Evolutionary conservation across 2,888 invertebrate species (phyloP).

Genomic region (Halictus quadricinctus): DNA sequence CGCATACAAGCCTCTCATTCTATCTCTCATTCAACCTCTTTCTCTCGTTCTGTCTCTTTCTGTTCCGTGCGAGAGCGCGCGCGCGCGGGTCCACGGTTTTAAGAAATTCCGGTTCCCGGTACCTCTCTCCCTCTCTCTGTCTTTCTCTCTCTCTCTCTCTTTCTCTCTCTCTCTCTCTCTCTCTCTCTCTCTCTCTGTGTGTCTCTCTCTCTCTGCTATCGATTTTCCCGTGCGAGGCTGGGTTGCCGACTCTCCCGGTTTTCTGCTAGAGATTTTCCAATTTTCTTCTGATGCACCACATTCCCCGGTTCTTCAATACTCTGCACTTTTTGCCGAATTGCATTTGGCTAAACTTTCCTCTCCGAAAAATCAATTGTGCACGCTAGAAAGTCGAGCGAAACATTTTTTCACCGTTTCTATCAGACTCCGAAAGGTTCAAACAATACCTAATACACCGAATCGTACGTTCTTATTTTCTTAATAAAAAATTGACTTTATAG

Average conservation of each 20-base stretch:
- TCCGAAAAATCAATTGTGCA: background rate
- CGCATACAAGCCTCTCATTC: conserved; percentile 13
- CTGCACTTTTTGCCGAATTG: background rate
- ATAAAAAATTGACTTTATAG: background rate
- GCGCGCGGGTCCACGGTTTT: conserved; percentile 33
- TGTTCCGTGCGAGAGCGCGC: conserved; percentile 20
- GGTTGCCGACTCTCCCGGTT: conserved; percentile 12
- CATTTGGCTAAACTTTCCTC: background rate
- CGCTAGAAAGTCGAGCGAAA: background rate
- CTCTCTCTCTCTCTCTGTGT: too few species aligned
- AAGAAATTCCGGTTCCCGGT: conserved; percentile 46
- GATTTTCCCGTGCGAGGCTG: conserved; percentile 49
- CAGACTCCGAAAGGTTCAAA: background rate
- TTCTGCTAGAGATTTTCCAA: conserved; percentile 4
- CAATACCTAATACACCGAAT: background rate
- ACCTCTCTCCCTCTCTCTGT: background rate
- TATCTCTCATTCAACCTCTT: conserved; percentile 20
- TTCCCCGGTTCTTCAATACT: background rate
- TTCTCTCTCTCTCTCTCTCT: background rate
- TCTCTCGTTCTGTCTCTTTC: conserved; percentile 23
- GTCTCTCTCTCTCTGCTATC: conserved; percentile 45
- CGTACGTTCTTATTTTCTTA: background rate
- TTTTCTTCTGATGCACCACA: background rate
- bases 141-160: background rate
- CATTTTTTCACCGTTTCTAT: background rate